Evolutionary conservation across 2,113 vertebrate species (phyloP).

Genomic region (Actenoides lindsayi): DNA sequence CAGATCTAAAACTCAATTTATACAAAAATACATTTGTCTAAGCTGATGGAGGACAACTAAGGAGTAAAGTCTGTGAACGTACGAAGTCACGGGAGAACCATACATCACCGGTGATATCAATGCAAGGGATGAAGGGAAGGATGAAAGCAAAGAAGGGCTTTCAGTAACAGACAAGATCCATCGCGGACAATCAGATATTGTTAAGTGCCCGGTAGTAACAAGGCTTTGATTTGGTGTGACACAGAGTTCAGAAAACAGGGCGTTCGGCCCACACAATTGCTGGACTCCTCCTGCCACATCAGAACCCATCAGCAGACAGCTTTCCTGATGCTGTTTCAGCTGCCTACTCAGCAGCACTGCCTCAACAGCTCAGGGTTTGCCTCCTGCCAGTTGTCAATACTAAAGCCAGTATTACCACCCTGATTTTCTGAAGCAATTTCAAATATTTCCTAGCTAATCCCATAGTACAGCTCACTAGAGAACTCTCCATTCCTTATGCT

Average conservation of each 20-base stretch:
- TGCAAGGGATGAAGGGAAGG: neutral
- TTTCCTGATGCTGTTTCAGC: neutral
- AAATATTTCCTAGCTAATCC: conserved; percentile 9
- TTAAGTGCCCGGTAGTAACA: neutral
- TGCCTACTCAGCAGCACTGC: neutral
- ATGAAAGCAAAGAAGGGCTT: neutral
- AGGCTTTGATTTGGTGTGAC: neutral
- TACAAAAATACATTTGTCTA: neutral
- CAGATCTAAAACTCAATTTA: neutral
- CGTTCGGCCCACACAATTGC: neutral
- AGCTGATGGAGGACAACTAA: neutral
- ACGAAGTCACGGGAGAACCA: neutral
- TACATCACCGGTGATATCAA: neutral
- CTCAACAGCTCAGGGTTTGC: neutral
- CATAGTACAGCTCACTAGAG: neutral
- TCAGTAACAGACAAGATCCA: neutral
- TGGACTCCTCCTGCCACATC: neutral
- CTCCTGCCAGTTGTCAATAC: neutral
- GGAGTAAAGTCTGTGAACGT: neutral
- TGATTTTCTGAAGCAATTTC: neutral
- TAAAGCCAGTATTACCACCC: neutral
- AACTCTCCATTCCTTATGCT: neutral
- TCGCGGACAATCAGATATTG: neutral
- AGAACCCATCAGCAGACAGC: neutral
- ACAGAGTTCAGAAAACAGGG: neutral